Base-by-base conservation (phyloP, 2,113 vertebrate species). In the Serilophus lunatus region DNA sequence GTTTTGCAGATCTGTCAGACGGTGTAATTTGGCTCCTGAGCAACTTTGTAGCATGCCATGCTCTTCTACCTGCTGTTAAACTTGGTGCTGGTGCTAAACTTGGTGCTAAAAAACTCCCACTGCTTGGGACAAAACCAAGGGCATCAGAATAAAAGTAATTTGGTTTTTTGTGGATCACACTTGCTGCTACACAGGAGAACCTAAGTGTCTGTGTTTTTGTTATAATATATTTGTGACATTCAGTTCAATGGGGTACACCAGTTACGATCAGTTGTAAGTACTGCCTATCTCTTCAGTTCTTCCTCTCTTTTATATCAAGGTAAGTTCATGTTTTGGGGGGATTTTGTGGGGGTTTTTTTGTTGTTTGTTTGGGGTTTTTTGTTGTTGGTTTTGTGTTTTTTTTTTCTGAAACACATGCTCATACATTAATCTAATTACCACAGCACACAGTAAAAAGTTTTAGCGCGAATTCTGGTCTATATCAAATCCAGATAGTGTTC, bases 1-100 rank as follows among this genome's bases (percentile, higher is more conserved):
- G 18, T 47, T 24, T 61, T 61, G 49, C 44, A 83, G 53, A 47
- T 68, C 19, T 72, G 12, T 64, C 76, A 88, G 20, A 38, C 2
- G 10, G 22, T 23, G 10, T 29, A 12, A 50, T 64, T 60, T 70
- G 28, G 23, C 33, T 69, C 45, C 24, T 13, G 4, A 47, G 38
- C 0, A 0, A 59, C 45, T 86, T 40, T 61, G 36, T 47, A 44
- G 18, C 29, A n/a, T n/a, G 20, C 10, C 17, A 4, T 44, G 18
- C 13, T 51, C 6, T 31, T 69, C 45, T 45, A 17, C 8, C n/a
- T 86, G 47, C 15, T 80, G 24, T 42, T 91, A 80, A 76, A 56
- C 29, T 38, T 47, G 29, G 36, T 54, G 29, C 18, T 60, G 45
- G 15, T 47, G 15, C 15, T 65, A 59, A 84, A 77, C 5, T 51